These are phyloP conservation scores for Cyrtorhinus lividipennis DNA, from an alignment of 1,140 invertebrate genomes.

Conservation along the genomic window DNA sequence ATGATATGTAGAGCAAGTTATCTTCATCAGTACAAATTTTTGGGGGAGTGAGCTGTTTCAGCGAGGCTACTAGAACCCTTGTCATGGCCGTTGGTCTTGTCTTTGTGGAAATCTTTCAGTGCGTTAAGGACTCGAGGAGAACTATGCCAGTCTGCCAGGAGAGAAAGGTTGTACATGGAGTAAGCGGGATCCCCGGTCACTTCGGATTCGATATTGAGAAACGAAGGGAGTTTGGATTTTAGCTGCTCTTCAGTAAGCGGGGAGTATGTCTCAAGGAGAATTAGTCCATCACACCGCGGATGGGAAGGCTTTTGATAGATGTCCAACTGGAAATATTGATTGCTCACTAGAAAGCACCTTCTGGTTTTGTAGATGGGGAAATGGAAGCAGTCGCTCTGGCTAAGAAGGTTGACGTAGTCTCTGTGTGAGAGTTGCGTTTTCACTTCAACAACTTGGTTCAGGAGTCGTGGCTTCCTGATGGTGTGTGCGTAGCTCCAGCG, in stretches of 20 bases:
- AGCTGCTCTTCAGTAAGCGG: conserved; percentile 54
- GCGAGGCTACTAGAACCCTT: too few species aligned
- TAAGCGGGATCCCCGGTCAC: conserved; percentile 88
- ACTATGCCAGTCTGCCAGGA: conserved; percentile 77
- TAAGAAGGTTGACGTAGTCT: conserved; percentile 85
- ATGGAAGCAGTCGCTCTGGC: conserved; percentile 85
- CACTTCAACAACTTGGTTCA: conserved; percentile 88
- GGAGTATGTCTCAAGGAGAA: conserved; percentile 94
- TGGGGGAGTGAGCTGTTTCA: too few species aligned
- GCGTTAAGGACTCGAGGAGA: not conserved
- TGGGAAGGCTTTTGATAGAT: conserved; percentile 89
- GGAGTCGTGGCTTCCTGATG: conserved; percentile 68
- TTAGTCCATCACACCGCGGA: conserved; percentile 66
- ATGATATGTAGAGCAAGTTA: too few species aligned
- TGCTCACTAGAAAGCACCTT: conserved; percentile 92
- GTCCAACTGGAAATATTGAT: conserved; percentile 97
- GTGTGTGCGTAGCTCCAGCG: conserved; percentile 90
- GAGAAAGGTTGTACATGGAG: conserved; percentile 92
- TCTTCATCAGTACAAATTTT: too few species aligned
- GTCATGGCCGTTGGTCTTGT: not conserved
- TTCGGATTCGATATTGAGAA: conserved; percentile 75
- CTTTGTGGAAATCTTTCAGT: not conserved
- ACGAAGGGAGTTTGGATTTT: conserved; percentile 62
- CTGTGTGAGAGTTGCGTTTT: conserved; percentile 84
- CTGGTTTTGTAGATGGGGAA: conserved; percentile 89